Conservation (phyloP, 2,797 vertebrate species). For the Acipenser oxyrinchus region DNA sequence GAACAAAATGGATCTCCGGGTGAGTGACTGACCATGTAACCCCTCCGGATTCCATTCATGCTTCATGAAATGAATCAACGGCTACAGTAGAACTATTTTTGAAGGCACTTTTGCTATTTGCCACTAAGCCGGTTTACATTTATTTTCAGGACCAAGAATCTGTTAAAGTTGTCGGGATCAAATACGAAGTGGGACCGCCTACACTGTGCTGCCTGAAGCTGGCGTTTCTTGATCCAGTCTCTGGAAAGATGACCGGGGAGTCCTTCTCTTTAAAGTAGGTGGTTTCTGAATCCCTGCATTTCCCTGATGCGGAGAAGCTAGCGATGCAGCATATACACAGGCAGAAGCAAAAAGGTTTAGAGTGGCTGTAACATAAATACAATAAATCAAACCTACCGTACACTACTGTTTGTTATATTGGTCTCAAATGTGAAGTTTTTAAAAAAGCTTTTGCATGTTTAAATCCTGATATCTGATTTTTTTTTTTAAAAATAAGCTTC, state of each 20-base stretch:
- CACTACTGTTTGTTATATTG: no score
- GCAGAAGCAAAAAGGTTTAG: no score
- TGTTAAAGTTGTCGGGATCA: constrained; percentile 93
- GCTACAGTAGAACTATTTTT: no score
- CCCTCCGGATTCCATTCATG: no score
- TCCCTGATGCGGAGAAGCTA: not conserved
- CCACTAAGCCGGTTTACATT: constrained; percentile 5
- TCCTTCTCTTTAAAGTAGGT: constrained; percentile 95
- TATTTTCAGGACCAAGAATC: constrained; percentile 85
- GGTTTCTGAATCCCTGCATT: not conserved
- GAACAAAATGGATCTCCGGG: constrained; percentile 97
- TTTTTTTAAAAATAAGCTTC: no score
- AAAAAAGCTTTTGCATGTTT: no score
- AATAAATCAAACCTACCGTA: no score
- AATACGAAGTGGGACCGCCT: constrained; percentile 91
- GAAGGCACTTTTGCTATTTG: no score
- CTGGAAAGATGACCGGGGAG: constrained; percentile 94
- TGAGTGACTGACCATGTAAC: constrained; percentile 38
- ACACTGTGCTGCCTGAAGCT: constrained; percentile 95
- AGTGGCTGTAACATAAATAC: no score
- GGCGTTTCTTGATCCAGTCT: constrained; percentile 88
- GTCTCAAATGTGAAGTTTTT: no score
- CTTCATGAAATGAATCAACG: no score
- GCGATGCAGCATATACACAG: not conserved
- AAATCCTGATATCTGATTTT: no score